A percentile compares a stretch with the other conserved stretches of the same genome.
These are phyloP conservation scores for Chironomus striatipennis DNA, from an alignment of 1,140 invertebrate genomes.

Conservation along the genomic window DNA sequence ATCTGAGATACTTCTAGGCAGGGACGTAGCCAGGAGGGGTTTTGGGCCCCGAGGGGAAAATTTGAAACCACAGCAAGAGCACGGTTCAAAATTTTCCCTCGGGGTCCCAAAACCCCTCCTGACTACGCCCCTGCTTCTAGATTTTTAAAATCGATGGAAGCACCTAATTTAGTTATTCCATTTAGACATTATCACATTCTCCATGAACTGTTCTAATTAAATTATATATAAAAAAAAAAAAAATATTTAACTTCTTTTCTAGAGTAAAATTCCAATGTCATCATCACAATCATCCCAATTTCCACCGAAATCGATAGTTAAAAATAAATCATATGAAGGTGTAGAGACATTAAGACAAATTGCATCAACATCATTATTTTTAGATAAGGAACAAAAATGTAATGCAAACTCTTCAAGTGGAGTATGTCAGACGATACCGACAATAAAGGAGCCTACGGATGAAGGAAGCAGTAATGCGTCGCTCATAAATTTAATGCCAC, in stretches of 20 bases:
- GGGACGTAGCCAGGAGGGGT: too few species aligned
- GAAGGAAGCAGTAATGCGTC: conserved; percentile 27
- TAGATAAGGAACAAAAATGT: conserved; percentile 37
- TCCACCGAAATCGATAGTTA: conserved; percentile 39
- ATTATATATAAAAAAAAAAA: too few species aligned
- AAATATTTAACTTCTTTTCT: background rate
- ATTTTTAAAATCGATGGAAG: too few species aligned
- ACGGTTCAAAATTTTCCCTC: too few species aligned
- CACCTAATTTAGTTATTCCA: too few species aligned
- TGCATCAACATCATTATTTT: conserved; percentile 40
- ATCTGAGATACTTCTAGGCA: too few species aligned
- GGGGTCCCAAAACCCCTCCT: too few species aligned
- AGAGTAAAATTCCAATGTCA: conserved; percentile 36
- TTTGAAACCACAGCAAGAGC: too few species aligned
- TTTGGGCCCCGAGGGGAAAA: too few species aligned
- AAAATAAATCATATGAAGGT: conserved; percentile 37
- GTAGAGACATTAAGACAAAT: conserved; percentile 40
- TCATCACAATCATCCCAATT: conserved; percentile 25
- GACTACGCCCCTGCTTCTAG: too few species aligned
- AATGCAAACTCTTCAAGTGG: conserved; percentile 28
- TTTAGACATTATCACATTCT: too few species aligned
- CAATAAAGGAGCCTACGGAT: conserved; percentile 36
- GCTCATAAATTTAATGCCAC: background rate
- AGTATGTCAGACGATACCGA: conserved; percentile 33
- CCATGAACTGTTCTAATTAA: too few species aligned